Evolutionary conservation across 2,888 invertebrate genomes (phyloP).

Genomic region (Leptogaster cylindrica): DNA sequence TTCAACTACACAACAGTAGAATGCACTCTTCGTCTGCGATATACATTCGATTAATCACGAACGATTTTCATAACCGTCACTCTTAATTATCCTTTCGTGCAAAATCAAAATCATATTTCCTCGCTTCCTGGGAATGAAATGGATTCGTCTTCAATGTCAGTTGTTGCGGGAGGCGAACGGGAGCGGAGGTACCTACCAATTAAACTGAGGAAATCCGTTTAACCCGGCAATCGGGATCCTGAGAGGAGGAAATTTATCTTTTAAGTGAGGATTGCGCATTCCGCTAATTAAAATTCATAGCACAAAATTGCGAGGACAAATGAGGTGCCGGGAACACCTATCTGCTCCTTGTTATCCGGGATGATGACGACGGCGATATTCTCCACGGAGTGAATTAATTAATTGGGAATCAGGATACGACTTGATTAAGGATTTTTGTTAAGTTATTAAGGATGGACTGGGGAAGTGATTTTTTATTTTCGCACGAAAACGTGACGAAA

Average conservation of each 20-base stretch:
- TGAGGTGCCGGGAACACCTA: slow-evolving; percentile 29
- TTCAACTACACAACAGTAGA: background rate
- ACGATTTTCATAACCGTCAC: slow-evolving; percentile 40
- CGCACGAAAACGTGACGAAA: background rate
- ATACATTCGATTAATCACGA: slow-evolving; percentile 33
- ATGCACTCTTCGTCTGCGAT: background rate
- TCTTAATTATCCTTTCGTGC: slow-evolving; percentile 39
- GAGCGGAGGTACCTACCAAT: slow-evolving; percentile 17
- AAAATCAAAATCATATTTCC: slow-evolving; percentile 37
- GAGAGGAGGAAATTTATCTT: slow-evolving; percentile 31
- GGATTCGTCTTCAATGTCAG: no score
- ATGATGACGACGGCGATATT: slow-evolving; percentile 28
- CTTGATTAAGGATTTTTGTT: slow-evolving; percentile 33
- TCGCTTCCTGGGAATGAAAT: background rate
- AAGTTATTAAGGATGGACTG: slow-evolving; percentile 17
- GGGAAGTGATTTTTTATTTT: slow-evolving; percentile 23
- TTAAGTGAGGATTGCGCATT: slow-evolving; percentile 40
- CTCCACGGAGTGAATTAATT: slow-evolving; percentile 30
- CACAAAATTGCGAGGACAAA: slow-evolving; percentile 34
- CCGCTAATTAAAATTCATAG: slow-evolving; percentile 39
- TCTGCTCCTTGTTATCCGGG: slow-evolving; percentile 20
- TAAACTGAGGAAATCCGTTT: slow-evolving; percentile 37
- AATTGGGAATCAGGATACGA: slow-evolving; percentile 39
- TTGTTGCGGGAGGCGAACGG: no score
- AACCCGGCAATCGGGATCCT: slow-evolving; percentile 35